Evolutionary conservation across 2,888 invertebrate species (phyloP).

Genomic region (Phortica magna): DNA sequence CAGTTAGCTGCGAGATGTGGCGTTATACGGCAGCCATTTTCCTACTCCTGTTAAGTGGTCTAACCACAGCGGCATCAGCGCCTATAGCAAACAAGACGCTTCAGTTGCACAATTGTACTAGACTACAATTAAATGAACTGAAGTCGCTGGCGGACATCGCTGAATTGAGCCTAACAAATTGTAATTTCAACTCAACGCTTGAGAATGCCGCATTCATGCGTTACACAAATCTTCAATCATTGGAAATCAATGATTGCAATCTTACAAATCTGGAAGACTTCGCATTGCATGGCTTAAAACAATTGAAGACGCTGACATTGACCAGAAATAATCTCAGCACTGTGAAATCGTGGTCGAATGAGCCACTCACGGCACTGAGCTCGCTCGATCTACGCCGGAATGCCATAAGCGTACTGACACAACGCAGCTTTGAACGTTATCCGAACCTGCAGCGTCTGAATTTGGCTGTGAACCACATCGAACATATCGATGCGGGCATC

Average conservation of each 20-base stretch:
- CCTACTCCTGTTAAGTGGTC: not conserved
- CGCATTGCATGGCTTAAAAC: constrained; percentile 70
- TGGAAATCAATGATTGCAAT: constrained; percentile 70
- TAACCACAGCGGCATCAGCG: not conserved
- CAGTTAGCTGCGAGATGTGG: constrained; percentile 7
- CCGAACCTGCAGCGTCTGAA: constrained; percentile 74
- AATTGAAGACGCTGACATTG: constrained; percentile 67
- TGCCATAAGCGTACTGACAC: constrained; percentile 54
- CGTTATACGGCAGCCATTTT: not conserved
- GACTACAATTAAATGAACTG: constrained; percentile 46
- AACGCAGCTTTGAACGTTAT: constrained; percentile 65
- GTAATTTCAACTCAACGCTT: constrained; percentile 62
- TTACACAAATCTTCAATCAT: constrained; percentile 56
- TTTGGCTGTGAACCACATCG: constrained; percentile 71
- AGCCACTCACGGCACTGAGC: constrained; percentile 64
- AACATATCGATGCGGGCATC: constrained; percentile 62
- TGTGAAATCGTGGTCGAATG: constrained; percentile 72
- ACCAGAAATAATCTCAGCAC: constrained; percentile 71
- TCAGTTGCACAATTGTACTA: constrained; percentile 57
- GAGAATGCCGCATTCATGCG: constrained; percentile 72
- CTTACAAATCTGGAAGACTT: constrained; percentile 65
- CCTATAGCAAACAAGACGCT: constrained; percentile 30
- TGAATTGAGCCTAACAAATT: constrained; percentile 62
- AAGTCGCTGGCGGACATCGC: constrained; percentile 33
- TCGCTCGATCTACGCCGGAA: constrained; percentile 74